A percentile compares a stretch with the other conserved stretches of the same genome.
These are phyloP conservation scores for Zosterops borbonicus DNA, from an alignment of 2,113 vertebrate genomes.

Conservation along the genomic window DNA sequence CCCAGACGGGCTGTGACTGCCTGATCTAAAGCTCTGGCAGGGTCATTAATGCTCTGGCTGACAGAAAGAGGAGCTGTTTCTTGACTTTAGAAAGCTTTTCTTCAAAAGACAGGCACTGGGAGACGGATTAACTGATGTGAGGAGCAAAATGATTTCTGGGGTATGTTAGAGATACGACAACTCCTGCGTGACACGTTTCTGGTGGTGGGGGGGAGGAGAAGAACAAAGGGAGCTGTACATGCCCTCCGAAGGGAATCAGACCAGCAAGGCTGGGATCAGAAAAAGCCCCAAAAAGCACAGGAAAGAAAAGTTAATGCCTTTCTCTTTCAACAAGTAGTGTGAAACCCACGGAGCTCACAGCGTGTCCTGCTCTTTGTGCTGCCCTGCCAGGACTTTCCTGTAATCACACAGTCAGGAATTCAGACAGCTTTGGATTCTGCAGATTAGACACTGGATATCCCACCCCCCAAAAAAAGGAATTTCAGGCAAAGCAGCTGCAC, in stretches of 20 bases:
- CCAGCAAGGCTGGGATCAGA: neutral
- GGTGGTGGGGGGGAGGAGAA: neutral
- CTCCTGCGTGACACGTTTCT: neutral
- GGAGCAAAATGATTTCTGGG: neutral
- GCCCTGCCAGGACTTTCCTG: neutral
- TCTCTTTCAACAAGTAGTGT: neutral
- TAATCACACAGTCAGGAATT: neutral
- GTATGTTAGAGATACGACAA: fast-evolving
- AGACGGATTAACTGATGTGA: neutral
- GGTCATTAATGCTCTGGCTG: neutral
- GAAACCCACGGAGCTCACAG: neutral
- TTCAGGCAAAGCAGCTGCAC: neutral
- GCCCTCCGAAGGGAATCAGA: neutral
- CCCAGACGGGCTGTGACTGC: neutral
- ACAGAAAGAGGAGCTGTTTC: neutral
- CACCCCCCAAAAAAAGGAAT: fast-evolving
- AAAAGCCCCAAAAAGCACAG: neutral
- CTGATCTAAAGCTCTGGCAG: neutral
- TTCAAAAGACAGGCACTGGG: neutral
- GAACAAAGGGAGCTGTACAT: neutral
- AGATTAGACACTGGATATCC: neutral
- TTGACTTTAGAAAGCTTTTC: neutral
- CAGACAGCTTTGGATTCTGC: neutral
- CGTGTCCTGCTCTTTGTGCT: fast-evolving
- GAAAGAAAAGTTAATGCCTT: neutral